Evolutionary conservation across 2,797 vertebrate species (phyloP), one percentile per base, ranked within the genome.

Genomic region (Basileuterus tristriatus): DNA sequence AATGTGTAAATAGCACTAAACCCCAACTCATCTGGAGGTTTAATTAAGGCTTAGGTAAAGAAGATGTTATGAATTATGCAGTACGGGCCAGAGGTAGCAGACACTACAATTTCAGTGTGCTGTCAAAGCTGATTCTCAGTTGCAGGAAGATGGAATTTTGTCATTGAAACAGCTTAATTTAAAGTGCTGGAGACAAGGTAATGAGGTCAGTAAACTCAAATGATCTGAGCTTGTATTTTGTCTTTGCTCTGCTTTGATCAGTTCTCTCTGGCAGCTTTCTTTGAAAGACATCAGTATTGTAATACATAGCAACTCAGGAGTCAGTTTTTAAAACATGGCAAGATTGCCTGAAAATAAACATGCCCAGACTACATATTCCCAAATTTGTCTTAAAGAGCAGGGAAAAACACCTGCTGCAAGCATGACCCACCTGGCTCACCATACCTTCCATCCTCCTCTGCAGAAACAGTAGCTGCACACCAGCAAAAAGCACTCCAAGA

Each of bases 191-290:
- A 83, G 52, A 74, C 21, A 55, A 86, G 74, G 76, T 79, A 90
- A 82, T 56, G 76, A 86, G 87, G 69, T 91, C 95, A 96, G 79
- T 65, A 86, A 89, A 74, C 49, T 67, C n/a, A 2, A 81, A 65
- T 19, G 55, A 67, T 90, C 58, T 47, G 47, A 49, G 52, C 59
- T n/a, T 9, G 30, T 44, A 34, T 75, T 67, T 93, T 72, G 59
- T 63, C 83, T 90, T 68, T 56, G 50, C 79, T 81, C 36, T 78
- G 26, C 67, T 90, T 93, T 82, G 72, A 91, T 70, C 44, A 58
- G 87, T 41, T 67, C 81, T 52, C 83, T 83, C n/a, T 34, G 46
- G 58, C 78, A 83, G 59, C 46, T 83, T 72, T 52, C 83, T 79
- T 27, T 50, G 19, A 81, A 91, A 94, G 69, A 60, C 47, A 81